These are phyloP conservation scores for Eubasilissa regina DNA, from an alignment of 1,140 invertebrate species.

Conservation along the genomic window DNA sequence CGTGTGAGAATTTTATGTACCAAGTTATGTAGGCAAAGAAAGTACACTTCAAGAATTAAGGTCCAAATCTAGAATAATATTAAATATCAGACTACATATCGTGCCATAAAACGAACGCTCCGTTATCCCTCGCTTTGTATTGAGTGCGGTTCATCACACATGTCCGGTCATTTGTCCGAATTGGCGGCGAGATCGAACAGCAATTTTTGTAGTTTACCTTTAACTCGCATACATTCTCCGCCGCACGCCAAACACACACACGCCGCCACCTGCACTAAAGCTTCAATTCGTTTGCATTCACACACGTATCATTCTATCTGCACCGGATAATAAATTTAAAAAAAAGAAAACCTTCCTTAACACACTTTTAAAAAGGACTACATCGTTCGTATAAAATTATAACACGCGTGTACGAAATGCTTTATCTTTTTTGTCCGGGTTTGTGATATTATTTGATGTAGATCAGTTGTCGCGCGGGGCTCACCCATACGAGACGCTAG, in stretches of 20 bases:
- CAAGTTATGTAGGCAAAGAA: no score
- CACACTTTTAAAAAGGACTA: neutral
- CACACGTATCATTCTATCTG: slow-evolving; percentile 6
- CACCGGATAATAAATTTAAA: neutral
- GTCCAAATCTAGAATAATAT: no score
- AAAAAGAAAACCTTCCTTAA: neutral
- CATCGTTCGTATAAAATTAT: no score
- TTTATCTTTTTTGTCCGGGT: no score
- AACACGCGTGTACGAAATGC: no score
- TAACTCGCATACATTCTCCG: neutral
- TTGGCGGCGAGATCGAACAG: slow-evolving; percentile 14
- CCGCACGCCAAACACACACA: slow-evolving; percentile 20
- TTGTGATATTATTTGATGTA: no score
- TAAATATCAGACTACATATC: no score
- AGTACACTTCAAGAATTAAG: no score
- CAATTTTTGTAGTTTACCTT: slow-evolving; percentile 26
- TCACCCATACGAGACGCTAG: slow-evolving; percentile 11
- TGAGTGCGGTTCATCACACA: slow-evolving; percentile 6
- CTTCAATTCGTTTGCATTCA: slow-evolving; percentile 25
- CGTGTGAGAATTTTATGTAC: no score
- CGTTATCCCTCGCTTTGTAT: neutral
- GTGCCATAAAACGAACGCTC: no score
- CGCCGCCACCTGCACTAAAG: slow-evolving; percentile 19
- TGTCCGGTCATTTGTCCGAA: slow-evolving; percentile 15
- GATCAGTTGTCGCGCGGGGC: neutral